Evolutionary conservation across 2,113 vertebrate species (phyloP).

Genomic region (Paracanthobrama guichenoti): DNA sequence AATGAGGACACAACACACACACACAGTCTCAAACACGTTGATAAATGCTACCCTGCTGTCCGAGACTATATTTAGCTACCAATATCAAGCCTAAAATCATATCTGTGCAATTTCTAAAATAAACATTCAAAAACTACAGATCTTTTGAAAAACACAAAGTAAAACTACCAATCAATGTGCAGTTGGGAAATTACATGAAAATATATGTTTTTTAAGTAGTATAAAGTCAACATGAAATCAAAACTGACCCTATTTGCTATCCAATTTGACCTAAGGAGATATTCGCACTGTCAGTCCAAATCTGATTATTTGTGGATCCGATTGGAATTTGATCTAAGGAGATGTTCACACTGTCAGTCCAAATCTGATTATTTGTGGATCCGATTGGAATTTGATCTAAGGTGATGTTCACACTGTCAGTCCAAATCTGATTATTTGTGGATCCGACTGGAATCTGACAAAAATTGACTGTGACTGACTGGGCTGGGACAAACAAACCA

Average conservation of each 20-base stretch:
- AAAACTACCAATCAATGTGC: not conserved
- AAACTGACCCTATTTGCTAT: not conserved
- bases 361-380: too few species aligned
- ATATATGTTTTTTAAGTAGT: not conserved
- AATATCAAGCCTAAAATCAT: not conserved
- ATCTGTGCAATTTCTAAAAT: constrained; percentile 14
- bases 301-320: too few species aligned
- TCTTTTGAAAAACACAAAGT: not conserved
- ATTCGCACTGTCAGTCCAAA: too few species aligned
- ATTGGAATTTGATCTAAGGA: too few species aligned
- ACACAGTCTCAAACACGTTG: not conserved
- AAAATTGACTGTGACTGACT: too few species aligned
- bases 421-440: too few species aligned
- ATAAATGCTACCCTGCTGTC: constrained; percentile 8
- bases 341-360: too few species aligned
- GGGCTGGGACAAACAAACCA: too few species aligned
- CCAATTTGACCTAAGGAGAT: not conserved
- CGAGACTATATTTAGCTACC: constrained; percentile 5
- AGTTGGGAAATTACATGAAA: not conserved
- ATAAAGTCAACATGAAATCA: constrained; percentile 23
- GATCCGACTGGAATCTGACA: too few species aligned
- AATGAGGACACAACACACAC: constrained; percentile 27
- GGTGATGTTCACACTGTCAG: too few species aligned
- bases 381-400: too few species aligned
- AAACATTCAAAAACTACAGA: not conserved